Percentiles rank a stretch among this genome's conserved stretches.
Evolutionary conservation across 23 tunicate genomes (phyloP).

Genomic region (Trididemnum miniatum): DNA sequence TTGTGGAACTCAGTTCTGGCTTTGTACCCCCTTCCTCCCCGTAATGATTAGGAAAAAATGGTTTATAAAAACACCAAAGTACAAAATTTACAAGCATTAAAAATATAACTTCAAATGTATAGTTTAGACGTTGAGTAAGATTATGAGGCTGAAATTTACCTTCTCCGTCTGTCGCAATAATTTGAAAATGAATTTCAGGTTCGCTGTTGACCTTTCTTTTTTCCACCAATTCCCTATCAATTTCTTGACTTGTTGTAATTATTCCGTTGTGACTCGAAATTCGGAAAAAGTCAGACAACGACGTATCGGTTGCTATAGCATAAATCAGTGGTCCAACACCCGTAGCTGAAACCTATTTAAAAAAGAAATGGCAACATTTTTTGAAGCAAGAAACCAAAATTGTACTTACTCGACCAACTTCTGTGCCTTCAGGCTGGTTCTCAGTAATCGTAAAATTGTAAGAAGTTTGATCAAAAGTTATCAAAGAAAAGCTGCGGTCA

Average conservation of each 20-base stretch:
- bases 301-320: constrained; percentile 4
- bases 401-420: constrained; percentile 34
- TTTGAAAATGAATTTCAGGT: neutral
- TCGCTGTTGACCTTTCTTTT: no score
- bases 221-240: constrained; percentile 32
- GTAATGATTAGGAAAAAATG: no score
- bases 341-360: constrained; percentile 13
- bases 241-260: neutral
- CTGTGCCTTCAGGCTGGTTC: neutral
- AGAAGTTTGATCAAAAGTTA: constrained; percentile 17
- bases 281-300: constrained; percentile 35
- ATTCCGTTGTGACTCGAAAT: constrained; percentile 21
- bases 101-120: no score
- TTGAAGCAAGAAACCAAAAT: no score
- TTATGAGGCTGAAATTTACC: no score
- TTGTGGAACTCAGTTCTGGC: no score
- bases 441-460: constrained; percentile 46
- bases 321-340: constrained; percentile 1
- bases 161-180: constrained; percentile 14
- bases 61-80: no score
- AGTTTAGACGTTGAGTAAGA: no score
- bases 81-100: no score
- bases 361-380: neutral
- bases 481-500: neutral
- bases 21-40: no score